phyloP scores from a whole-genome alignment of 2,113 vertebrate genomes.

The Scopus umbretta region DNA sequence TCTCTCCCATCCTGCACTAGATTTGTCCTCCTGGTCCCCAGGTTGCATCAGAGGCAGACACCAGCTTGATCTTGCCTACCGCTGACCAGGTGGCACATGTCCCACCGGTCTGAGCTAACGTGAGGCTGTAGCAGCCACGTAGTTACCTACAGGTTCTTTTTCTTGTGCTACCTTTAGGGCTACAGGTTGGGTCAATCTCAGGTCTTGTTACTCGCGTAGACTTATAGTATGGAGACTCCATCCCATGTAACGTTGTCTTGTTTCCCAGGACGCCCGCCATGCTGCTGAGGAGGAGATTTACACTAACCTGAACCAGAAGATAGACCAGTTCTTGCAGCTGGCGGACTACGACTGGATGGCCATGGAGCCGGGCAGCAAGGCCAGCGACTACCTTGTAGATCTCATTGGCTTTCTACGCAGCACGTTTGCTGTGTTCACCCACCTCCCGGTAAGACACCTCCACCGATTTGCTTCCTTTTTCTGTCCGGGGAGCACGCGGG shows the following conservation, averaged over 20 bases:
- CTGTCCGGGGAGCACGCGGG: rapidly evolving
- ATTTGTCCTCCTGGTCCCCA: background rate
- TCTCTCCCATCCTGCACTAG: background rate
- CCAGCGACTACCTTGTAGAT: slow-evolving; percentile 92
- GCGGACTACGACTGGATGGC: slow-evolving; percentile 94
- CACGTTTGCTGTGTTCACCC: slow-evolving; percentile 96
- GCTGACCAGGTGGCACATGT: background rate
- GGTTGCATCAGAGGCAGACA: background rate
- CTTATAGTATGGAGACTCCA: too few relatives aligned
- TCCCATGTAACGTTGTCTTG: rapidly evolving
- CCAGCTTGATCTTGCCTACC: background rate
- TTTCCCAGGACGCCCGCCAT: slow-evolving; percentile 89
- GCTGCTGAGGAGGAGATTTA: slow-evolving; percentile 98
- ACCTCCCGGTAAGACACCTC: slow-evolving; percentile 86
- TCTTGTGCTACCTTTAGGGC: too few relatives aligned
- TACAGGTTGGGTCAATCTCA: background rate
- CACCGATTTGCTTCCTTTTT: background rate
- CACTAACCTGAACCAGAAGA: slow-evolving; percentile 95
- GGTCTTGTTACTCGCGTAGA: background rate
- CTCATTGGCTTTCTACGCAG: slow-evolving; percentile 92
- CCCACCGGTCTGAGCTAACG: background rate
- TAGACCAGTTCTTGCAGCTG: slow-evolving; percentile 97
- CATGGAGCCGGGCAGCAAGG: slow-evolving; percentile 68
- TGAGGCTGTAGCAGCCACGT: background rate
- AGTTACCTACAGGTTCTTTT: background rate